These are phyloP conservation scores for Theocolax elegans DNA, from an alignment of 1,140 invertebrate species.

Conservation along the genomic window DNA sequence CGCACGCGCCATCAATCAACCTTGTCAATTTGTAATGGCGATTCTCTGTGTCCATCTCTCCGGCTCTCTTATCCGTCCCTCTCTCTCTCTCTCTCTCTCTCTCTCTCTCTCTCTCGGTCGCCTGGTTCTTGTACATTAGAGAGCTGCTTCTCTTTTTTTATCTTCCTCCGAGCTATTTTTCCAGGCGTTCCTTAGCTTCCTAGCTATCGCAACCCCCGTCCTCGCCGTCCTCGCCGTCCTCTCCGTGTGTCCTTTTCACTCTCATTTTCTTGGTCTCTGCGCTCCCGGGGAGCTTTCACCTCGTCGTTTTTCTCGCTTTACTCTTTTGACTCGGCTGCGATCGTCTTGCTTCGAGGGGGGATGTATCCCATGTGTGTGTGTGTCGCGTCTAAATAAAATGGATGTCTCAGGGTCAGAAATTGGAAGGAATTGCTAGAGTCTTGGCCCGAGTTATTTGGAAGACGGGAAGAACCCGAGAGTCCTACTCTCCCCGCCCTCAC, in stretches of 20 bases:
- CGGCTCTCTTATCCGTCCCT: not conserved
- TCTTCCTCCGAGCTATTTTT: constrained; percentile 20
- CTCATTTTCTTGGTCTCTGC: constrained; percentile 40
- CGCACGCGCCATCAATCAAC: constrained; percentile 67
- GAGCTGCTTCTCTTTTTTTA: constrained; percentile 3
- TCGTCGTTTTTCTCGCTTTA: constrained; percentile 38
- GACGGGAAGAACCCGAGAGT: constrained; percentile 37
- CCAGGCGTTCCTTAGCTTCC: constrained; percentile 24
- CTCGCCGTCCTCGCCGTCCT: no score
- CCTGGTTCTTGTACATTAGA: constrained; percentile 2
- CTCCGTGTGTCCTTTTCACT: constrained; percentile 43
- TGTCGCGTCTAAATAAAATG: constrained; percentile 65
- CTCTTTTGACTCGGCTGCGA: constrained; percentile 18
- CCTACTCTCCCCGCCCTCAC: not conserved
- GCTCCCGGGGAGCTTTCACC: constrained; percentile 21
- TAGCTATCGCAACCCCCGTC: constrained; percentile 1
- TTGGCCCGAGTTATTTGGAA: constrained; percentile 38
- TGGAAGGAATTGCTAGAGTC: constrained; percentile 61
- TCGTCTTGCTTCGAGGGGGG: constrained; percentile 43
- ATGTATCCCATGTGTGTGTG: constrained; percentile 42
- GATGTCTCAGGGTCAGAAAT: constrained; percentile 63
- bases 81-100: constrained; percentile 23
- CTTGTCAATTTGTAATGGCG: constrained; percentile 71
- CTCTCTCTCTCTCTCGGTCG: constrained; percentile 35
- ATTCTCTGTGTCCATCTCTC: constrained; percentile 66